Evolutionary conservation across 2,888 invertebrate species (phyloP).

Genomic region (Drosophila siamana): DNA sequence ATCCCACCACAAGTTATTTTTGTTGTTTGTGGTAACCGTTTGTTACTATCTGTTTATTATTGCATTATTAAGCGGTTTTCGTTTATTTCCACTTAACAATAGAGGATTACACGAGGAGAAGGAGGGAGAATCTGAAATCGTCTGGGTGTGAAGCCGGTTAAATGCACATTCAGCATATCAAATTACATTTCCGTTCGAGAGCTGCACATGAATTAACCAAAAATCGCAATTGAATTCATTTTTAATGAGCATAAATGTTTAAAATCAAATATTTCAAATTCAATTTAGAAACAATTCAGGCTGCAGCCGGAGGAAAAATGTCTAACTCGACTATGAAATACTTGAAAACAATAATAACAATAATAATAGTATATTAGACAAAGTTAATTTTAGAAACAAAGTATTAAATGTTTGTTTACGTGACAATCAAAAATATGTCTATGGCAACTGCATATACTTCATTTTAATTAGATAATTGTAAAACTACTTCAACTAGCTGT

Average conservation of each 20-base stretch:
- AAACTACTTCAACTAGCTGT: too few species aligned
- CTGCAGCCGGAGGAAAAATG: background rate
- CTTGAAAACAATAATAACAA: background rate
- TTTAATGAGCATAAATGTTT: slow-evolving; percentile 66
- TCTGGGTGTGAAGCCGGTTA: slow-evolving; percentile 3
- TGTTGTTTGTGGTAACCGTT: slow-evolving; percentile 22
- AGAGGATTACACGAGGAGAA: background rate
- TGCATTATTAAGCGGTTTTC: slow-evolving; percentile 55
- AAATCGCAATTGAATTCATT: slow-evolving; percentile 35
- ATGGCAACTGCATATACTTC: too few species aligned
- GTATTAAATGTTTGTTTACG: too few species aligned
- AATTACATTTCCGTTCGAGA: slow-evolving; percentile 53
- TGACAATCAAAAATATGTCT: too few species aligned
- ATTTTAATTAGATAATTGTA: too few species aligned
- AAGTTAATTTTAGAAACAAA: too few species aligned
- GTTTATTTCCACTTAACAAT: slow-evolving; percentile 2
- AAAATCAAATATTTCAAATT: slow-evolving; percentile 53
- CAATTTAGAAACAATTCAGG: slow-evolving; percentile 35
- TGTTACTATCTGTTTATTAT: slow-evolving; percentile 54
- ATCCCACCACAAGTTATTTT: slow-evolving; percentile 27
- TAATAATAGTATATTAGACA: too few species aligned
- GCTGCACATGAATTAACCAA: slow-evolving; percentile 36
- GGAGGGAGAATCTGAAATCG: background rate
- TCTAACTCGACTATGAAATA: background rate
- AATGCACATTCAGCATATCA: slow-evolving; percentile 51